Evolutionary conservation across 2,797 vertebrate species (phyloP).

Genomic region (Paedocypris micromegethes): DNA sequence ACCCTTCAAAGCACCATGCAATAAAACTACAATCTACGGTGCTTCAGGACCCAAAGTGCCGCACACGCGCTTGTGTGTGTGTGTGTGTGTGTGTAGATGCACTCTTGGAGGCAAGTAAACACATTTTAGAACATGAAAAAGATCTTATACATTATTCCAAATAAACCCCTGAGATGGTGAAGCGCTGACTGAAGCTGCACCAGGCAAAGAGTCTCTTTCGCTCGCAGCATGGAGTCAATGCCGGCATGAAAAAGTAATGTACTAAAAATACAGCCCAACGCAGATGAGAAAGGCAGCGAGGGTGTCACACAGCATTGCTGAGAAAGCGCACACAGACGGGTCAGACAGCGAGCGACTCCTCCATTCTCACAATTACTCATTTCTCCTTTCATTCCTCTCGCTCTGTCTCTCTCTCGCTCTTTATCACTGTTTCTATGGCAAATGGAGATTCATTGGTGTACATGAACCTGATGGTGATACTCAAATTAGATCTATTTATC

Average conservation of each 20-base stretch:
- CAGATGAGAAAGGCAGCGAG: conserved; percentile 5
- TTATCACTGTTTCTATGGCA: neutral
- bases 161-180: conserved; percentile 35
- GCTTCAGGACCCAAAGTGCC: neutral
- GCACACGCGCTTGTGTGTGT: neutral
- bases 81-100: neutral
- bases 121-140: conserved; percentile 33
- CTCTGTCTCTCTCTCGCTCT: neutral
- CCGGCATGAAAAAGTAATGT: conserved; percentile 31
- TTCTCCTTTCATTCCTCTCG: neutral
- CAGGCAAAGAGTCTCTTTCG: conserved; percentile 17
- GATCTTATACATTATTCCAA: conserved; percentile 36
- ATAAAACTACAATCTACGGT: conserved; percentile 30
- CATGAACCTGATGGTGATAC: neutral
- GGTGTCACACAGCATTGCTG: conserved; percentile 7
- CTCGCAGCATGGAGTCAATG: conserved; percentile 21
- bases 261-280: conserved; percentile 28
- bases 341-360: neutral
- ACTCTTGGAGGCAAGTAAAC: conserved; percentile 18
- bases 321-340: conserved; percentile 18
- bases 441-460: neutral
- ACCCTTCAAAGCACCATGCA: conserved; percentile 16
- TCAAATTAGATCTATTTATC: no score
- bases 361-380: conserved; percentile 4
- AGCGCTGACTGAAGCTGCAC: conserved; percentile 25